Base-by-base conservation (phyloP, 2,888 invertebrate genomes). In the Craniophora ligustri region DNA sequence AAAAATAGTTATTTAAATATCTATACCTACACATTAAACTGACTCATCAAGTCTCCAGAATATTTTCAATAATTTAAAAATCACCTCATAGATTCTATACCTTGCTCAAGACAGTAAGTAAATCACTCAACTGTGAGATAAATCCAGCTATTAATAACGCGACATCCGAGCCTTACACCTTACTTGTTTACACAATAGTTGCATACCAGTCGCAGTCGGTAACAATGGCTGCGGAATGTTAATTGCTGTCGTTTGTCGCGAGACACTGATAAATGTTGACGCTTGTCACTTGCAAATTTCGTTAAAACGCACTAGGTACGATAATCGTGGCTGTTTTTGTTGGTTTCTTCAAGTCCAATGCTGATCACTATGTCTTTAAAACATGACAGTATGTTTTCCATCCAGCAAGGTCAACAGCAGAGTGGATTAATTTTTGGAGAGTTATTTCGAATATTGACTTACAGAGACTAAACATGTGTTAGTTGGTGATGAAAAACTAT, bases 191-290 rank as follows among this genome's bases (percentile, higher is more conserved):
- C 59, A 70, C 72, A 73, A 72, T 72, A 74, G 72, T 76, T 69
- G 80, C 74, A 72, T 63, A 61, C 60, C 68, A 70, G 69, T 73
- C 75, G 74, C 49, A 75, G 67, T 71, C 79, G 84, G 84, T 85
- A 85, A 89, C 90, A 89, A 87, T 87, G 84, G 78, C 81, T 70
- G 76, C 55, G 81, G 91, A 90, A 92, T 91, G 91, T 92, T 92
- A 92, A 92, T 92, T 90, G 91, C 86, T 82, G 85, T 87, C 91
- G 86, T 91, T 92, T 90, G 88, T 87, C 78, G 85, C 80, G 79
- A 82, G 92, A 91, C 91, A 86, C 88, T 92, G 92, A 92, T 86
- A 87, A 91, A 92, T 92, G 92, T 86, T 89, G 90, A 88, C 82
- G 88, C 84, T 87, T 84, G 89, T 85, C 89, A 86, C 84, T 81